phyloP scores from a whole-genome alignment of 2,888 invertebrate genomes.

The Phyllotreta cruciferae region DNA sequence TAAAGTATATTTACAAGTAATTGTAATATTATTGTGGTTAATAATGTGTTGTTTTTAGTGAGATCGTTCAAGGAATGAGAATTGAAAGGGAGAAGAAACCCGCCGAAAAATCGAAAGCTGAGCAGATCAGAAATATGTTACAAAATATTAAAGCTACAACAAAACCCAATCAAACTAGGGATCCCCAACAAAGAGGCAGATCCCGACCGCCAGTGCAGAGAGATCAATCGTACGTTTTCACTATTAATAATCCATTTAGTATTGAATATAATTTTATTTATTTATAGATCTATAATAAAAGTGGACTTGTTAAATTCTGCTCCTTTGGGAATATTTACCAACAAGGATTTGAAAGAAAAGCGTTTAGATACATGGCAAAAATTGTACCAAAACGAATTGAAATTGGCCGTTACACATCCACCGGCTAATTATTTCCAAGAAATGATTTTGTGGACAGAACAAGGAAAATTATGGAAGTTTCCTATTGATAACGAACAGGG shows the following conservation, averaged over 20 bases:
- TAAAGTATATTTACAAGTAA: conserved; percentile 15
- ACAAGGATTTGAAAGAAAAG: conserved; percentile 52
- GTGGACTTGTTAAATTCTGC: conserved; percentile 70
- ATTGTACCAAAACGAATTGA: conserved; percentile 71
- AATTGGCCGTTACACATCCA: conserved; percentile 71
- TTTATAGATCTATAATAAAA: conserved; percentile 47
- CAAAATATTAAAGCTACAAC: conserved; percentile 34
- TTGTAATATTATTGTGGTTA: background rate
- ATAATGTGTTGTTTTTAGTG: conserved; percentile 62
- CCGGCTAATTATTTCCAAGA: conserved; percentile 92
- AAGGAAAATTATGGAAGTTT: conserved; percentile 95
- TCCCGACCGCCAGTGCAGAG: background rate
- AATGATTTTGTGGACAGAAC: conserved; percentile 91
- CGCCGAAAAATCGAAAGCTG: conserved; percentile 61
- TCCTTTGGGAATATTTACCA: conserved; percentile 71
- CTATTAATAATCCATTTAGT: conserved; percentile 34
- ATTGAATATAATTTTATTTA: background rate
- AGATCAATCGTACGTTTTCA: background rate
- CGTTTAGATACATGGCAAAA: conserved; percentile 71
- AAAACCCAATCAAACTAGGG: background rate
- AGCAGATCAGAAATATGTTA: conserved; percentile 61
- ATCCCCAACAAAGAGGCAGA: conserved; percentile 17
- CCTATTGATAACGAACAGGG: conserved; percentile 98
- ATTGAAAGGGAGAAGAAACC: conserved; percentile 67
- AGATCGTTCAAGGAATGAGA: conserved; percentile 79